phyloP scores from a whole-genome alignment of 2,113 vertebrate genomes.

The Nannobrachium achirus region DNA sequence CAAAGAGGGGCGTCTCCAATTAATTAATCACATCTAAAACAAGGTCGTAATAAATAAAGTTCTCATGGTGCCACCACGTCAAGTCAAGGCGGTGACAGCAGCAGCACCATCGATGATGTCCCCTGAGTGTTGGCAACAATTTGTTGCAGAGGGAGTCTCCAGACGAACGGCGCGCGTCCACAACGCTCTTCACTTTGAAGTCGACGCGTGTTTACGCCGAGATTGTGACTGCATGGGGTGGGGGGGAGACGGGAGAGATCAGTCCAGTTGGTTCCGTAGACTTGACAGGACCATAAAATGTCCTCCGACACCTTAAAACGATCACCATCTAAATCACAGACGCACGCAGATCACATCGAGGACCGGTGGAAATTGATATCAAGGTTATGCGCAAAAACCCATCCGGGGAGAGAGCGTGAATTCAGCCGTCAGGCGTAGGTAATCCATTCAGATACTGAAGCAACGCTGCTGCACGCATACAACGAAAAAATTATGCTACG shows the following conservation, averaged over 20 bases:
- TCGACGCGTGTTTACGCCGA: constrained; percentile 21
- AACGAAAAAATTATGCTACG: background rate
- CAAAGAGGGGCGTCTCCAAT: constrained; percentile 57
- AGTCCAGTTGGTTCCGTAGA: constrained; percentile 25
- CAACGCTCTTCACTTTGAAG: constrained; percentile 12
- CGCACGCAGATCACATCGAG: background rate
- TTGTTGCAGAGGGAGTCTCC: constrained; percentile 44
- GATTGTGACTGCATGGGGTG: constrained; percentile 15
- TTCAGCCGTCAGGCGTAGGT: constrained; percentile 7
- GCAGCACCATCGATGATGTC: constrained; percentile 61
- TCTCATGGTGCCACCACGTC: constrained; percentile 62
- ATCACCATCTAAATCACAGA: constrained; percentile 1
- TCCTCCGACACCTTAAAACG: background rate
- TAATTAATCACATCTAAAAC: constrained; percentile 50
- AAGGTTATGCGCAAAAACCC: constrained; percentile 25
- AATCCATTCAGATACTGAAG: constrained; percentile 55
- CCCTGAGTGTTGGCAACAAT: constrained; percentile 51
- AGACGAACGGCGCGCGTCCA: constrained; percentile 24
- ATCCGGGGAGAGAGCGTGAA: constrained; percentile 2
- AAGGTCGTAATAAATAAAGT: constrained; percentile 43
- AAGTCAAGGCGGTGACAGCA: constrained; percentile 48
- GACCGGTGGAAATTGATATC: background rate
- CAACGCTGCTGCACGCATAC: constrained; percentile 19
- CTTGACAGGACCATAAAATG: constrained; percentile 22
- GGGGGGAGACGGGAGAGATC: constrained; percentile 1